Conservation (phyloP, 2,888 invertebrate genomes). For the Ischnura elegans region DNA sequence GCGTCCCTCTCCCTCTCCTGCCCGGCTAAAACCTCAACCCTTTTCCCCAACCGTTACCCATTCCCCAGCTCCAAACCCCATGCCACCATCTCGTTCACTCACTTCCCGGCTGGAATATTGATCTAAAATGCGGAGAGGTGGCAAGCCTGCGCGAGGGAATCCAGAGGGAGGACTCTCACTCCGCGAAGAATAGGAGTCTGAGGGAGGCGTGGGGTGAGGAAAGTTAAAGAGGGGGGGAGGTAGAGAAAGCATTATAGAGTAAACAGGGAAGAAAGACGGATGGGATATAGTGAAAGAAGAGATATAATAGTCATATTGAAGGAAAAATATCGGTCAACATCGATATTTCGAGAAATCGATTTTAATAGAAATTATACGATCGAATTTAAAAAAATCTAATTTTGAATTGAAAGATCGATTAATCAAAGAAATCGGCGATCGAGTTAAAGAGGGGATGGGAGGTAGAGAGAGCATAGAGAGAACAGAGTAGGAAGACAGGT, state of each 20-base stretch:
- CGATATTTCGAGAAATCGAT: too few species aligned
- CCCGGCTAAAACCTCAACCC: neutral
- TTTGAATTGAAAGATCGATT: too few species aligned
- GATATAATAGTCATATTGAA: neutral
- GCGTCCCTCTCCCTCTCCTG: neutral
- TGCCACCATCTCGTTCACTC: neutral
- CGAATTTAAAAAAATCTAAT: too few species aligned
- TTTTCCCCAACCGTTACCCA: neutral
- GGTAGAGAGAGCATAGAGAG: neutral
- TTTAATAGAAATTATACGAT: too few species aligned
- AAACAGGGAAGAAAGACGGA: neutral
- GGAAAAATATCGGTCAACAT: neutral
- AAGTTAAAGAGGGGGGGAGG: neutral
- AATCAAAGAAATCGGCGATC: too few species aligned
- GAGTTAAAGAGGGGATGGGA: neutral
- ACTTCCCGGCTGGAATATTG: slow-evolving; percentile 63
- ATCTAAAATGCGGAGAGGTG: slow-evolving; percentile 63
- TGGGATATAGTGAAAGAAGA: neutral
- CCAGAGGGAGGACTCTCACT: slow-evolving; percentile 43
- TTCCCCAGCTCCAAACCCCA: neutral
- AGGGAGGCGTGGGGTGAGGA: neutral
- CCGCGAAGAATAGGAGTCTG: neutral
- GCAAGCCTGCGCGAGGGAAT: slow-evolving; percentile 55
- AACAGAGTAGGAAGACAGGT: neutral
- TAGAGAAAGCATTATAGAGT: too few species aligned